A percentile compares a stretch with the other conserved stretches of the same genome.
phyloP scores from a whole-genome alignment of 2,888 invertebrate species.

The Catocala nupta region DNA sequence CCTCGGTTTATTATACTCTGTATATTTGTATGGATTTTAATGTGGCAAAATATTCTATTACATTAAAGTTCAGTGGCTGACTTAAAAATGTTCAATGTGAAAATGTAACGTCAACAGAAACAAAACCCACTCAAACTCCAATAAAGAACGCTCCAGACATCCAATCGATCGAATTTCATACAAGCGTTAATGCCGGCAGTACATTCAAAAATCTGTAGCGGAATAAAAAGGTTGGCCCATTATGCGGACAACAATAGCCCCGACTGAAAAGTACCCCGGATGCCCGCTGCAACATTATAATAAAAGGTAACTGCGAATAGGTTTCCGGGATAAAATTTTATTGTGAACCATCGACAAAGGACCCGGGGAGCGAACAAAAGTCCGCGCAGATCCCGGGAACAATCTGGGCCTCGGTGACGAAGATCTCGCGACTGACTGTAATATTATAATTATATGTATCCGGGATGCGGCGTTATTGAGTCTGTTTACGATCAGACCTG shows the following conservation, averaged over 20 bases:
- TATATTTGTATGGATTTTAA: background rate
- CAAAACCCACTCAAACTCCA: slow-evolving; percentile 35
- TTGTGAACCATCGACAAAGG: slow-evolving; percentile 82
- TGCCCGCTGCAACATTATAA: slow-evolving; percentile 83
- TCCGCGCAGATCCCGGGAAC: slow-evolving; percentile 57
- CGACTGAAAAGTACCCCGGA: slow-evolving; percentile 78
- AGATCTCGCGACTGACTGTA: slow-evolving; percentile 50
- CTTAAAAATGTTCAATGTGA: slow-evolving; percentile 6
- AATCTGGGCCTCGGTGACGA: slow-evolving; percentile 58
- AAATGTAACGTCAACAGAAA: slow-evolving; percentile 16
- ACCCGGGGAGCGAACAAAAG: slow-evolving; percentile 54
- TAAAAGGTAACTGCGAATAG: slow-evolving; percentile 85
- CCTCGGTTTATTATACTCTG: no score
- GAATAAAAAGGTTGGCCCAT: slow-evolving; percentile 82
- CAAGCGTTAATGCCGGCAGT: slow-evolving; percentile 53
- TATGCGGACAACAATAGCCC: slow-evolving; percentile 77
- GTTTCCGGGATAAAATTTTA: slow-evolving; percentile 85
- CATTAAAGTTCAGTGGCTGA: background rate
- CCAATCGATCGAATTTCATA: slow-evolving; percentile 52
- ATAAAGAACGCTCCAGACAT: slow-evolving; percentile 47
- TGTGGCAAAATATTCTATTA: background rate
- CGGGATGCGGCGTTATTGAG: slow-evolving; percentile 24
- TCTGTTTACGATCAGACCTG: slow-evolving; percentile 19
- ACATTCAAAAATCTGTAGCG: slow-evolving; percentile 76
- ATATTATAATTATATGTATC: slow-evolving; percentile 51